Conservation (phyloP, 2,888 invertebrate species). For the Tetanocera ferruginea region DNA sequence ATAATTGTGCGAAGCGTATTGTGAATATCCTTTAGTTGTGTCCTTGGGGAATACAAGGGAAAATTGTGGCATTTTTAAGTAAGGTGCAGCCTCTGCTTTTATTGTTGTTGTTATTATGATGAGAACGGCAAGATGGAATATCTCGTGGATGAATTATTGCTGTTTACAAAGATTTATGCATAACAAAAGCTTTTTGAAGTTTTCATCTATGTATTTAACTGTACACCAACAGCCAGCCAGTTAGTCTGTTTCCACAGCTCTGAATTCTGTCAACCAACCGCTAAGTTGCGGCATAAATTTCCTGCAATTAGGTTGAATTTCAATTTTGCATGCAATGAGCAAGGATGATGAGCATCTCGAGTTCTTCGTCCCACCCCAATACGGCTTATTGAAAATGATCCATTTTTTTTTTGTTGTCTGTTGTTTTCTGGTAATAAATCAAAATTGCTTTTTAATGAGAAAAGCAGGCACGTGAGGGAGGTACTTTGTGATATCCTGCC, state of each 20-base stretch:
- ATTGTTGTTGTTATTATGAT: conserved; percentile 18
- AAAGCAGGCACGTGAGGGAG: neutral
- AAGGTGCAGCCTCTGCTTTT: neutral
- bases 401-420: conserved; percentile 21
- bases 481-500: too few species aligned
- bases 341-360: conserved; percentile 3
- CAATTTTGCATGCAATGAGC: conserved; percentile 57
- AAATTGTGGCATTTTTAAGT: conserved; percentile 19
- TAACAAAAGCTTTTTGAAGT: conserved; percentile 54
- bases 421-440: conserved; percentile 35
- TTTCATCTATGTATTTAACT: conserved; percentile 31
- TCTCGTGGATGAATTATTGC: conserved; percentile 65
- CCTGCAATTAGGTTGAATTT: conserved; percentile 67
- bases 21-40: conserved; percentile 37
- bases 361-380: neutral
- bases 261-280: conserved; percentile 57
- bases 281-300: conserved; percentile 62
- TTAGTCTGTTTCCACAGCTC: conserved; percentile 32
- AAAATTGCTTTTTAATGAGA: conserved; percentile 35
- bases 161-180: conserved; percentile 65
- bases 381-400: conserved; percentile 35
- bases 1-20: conserved; percentile 26
- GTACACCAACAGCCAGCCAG: conserved; percentile 40
- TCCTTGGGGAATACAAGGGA: conserved; percentile 27
- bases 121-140: neutral